Base-by-base conservation (phyloP, 2,113 vertebrate species). In the Pseudolaguvia tuberculata region DNA sequence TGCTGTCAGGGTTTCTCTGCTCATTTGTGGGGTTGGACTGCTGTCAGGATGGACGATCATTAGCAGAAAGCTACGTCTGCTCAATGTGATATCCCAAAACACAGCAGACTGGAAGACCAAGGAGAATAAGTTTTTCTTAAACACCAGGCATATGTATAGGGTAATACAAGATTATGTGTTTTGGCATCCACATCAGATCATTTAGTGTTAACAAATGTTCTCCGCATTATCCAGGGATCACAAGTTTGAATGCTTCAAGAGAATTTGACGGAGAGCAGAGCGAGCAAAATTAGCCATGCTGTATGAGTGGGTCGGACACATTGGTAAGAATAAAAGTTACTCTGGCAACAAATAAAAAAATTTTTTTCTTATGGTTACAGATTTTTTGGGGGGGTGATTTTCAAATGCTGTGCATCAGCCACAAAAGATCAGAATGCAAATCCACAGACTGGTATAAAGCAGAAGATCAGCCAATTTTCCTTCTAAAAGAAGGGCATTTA, bases 1-100 rank as follows among this genome's bases (percentile, higher is more conserved):
- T 52, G 62, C 68, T 79, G 81, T 75, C 45, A 72, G 48, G 15
- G 31, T 68, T 62, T 63, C 71, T 66, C 71, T 82, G 78, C 35
- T 79, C 78, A 78, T 82, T 79, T 82, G 56, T 50, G 81, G 51
- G 59, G 35, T 42, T 42, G 78, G 48, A 72, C 18, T 29, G 69
- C 67, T 75, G 39, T 82, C 81, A 79, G 61, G 67, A 20, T 53
- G 53, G 2, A 39, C 27, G 71, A 74, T 76, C 74, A 71, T 70
- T 74, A 79, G 73, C 21, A 79, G 70, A 61, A 42, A 70, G 61
- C 75, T 72, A 76, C 17, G 57, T 56, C 72, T 56, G 21, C 72
- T 73, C 51, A 55, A 70, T 67, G 75, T 52, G 71, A 63, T 73
- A 61, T 42, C 35, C 55, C 4, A 59, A 80, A 42, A 77, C 35